A percentile compares a stretch with the other conserved stretches of the same genome.
Evolutionary conservation across 2,888 invertebrate genomes (phyloP).

Genomic region (Eustalomyia histrio): DNA sequence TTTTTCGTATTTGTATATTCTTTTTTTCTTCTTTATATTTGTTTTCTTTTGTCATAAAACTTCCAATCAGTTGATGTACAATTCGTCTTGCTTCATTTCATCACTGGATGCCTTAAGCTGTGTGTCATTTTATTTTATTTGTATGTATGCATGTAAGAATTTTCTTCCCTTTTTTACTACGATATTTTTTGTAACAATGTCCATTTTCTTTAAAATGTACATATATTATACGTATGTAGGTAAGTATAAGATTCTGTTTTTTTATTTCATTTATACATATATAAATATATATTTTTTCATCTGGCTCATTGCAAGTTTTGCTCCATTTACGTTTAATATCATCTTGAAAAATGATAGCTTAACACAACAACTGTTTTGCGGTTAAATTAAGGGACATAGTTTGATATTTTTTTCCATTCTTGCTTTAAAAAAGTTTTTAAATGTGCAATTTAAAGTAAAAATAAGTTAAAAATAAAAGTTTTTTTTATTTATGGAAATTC

Average conservation of each 20-base stretch:
- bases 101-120: conserved; percentile 51
- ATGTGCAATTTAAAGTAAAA: background rate
- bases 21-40: conserved; percentile 54
- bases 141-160: conserved; percentile 16
- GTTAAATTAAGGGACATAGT: conserved; percentile 40
- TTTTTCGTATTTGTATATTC: background rate
- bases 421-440: background rate
- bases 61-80: conserved; percentile 66
- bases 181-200: background rate
- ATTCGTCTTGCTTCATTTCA: conserved; percentile 72
- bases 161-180: too few species aligned
- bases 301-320: conserved; percentile 55
- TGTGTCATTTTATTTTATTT: conserved; percentile 50
- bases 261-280: conserved; percentile 24
- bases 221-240: too few species aligned
- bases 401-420: background rate
- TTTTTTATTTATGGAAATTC: background rate
- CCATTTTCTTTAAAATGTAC: conserved; percentile 11
- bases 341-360: conserved; percentile 52
- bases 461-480: background rate
- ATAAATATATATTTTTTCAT: conserved; percentile 3
- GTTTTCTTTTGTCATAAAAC: conserved; percentile 58
- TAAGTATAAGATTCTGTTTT: conserved; percentile 10
- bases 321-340: conserved; percentile 62
- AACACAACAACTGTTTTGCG: conserved; percentile 54